Evolutionary conservation across 2,113 vertebrate species (phyloP), one percentile per base, ranked within the genome.

Genomic region (Theristicus caerulescens): DNA sequence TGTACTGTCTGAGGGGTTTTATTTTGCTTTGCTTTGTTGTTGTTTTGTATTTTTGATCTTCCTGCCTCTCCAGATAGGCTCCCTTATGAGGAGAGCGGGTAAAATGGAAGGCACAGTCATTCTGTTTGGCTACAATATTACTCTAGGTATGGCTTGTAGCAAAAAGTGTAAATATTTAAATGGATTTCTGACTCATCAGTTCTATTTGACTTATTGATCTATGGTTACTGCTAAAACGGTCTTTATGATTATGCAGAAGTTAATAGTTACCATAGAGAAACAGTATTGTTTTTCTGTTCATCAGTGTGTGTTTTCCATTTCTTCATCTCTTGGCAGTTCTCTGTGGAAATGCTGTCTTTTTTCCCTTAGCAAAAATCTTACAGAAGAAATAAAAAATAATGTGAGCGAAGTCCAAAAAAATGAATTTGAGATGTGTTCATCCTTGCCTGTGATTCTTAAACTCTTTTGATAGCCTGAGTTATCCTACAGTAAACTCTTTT

Each of bases 321-420:
- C 89, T 97, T 97, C 92, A 95, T 89, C 92, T 94, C 78, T 94
- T 97, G 93, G 96, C 94, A 86, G 59, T 94, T 95, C 74, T 84
- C 54, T 76, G 66, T 94, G 88, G 92, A 95, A 96, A 84, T 66
- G 58, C 29, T 92, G 58, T 55, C 67, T 73, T 72, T 74, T 61
- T 21, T 9, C 13, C 47, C 51, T 71, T 61, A 80, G 74, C 86
- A 59, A 52, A 80, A 90, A 77, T 76, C 52, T 82, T 36, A 27
- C 1, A 1, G 59, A 82, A 94, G 57, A 95, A 79, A 83, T 85
- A 76, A 91, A 81, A 88, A 81, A 66, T 49, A 52, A 81, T 8
- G 29, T 40, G 72, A 86, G 22, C 1, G 0, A 76, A 94, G 54
- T 90, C 9, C 11, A 66, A 76, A 66, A 67, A 81, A 79, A 51